Conservation (phyloP, 92 coral and sea anemone species). For the Palythoa heliodiscus region DNA sequence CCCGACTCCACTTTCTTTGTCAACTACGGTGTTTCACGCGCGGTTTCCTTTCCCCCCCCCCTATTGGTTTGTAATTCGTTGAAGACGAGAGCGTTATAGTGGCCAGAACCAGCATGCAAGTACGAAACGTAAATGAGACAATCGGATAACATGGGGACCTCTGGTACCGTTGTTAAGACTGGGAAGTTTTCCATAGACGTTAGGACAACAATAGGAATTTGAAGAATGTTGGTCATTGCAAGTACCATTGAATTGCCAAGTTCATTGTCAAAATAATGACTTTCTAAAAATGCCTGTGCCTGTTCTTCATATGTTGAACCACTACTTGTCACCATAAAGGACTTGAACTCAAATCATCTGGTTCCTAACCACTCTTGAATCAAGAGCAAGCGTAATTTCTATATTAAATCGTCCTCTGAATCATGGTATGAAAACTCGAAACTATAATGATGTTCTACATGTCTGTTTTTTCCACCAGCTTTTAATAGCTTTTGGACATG, state of each 20-base stretch:
- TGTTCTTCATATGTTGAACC: conserved; percentile 38
- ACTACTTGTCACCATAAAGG: conserved; percentile 29
- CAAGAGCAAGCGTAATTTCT: conserved; percentile 16
- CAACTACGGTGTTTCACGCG: too few species aligned
- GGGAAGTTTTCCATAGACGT: too few species aligned
- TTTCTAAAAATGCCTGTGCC: not conserved
- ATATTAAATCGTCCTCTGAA: conserved; percentile 1
- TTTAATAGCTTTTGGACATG: not conserved
- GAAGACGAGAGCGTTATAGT: too few species aligned
- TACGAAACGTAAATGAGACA: too few species aligned
- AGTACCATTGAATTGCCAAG: conserved; percentile 32
- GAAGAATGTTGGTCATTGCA: not conserved
- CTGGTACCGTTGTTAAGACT: too few species aligned
- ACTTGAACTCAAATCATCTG: conserved; percentile 5
- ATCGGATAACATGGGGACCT: too few species aligned
- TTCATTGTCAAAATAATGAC: conserved; percentile 32
- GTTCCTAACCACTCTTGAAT: conserved; percentile 32
- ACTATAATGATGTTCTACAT: not conserved
- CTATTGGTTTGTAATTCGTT: too few species aligned
- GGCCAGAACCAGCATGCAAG: too few species aligned
- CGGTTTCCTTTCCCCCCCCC: too few species aligned
- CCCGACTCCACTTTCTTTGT: too few species aligned
- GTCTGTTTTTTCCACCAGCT: conserved; percentile 16
- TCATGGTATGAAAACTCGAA: not conserved
- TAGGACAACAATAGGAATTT: too few species aligned